Evolutionary conservation across 2,888 invertebrate genomes (phyloP).

Genomic region (Laothoe populi): DNA sequence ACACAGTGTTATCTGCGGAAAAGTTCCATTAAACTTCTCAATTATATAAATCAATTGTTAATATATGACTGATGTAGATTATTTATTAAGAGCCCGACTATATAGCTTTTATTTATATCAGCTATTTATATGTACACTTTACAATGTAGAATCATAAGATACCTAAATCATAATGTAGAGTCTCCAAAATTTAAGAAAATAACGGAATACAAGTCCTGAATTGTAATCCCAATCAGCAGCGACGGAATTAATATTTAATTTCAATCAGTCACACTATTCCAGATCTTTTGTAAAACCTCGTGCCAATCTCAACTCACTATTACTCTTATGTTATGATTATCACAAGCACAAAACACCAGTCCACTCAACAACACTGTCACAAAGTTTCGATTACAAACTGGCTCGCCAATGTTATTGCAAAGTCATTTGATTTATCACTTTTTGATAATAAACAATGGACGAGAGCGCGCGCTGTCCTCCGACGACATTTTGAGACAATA

Average conservation of each 20-base stretch:
- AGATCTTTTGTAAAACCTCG: conserved; percentile 3
- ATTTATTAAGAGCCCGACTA: background rate
- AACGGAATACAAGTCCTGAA: too few relatives aligned
- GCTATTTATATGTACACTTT: background rate
- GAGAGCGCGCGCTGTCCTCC: conserved; percentile 68
- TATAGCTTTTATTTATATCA: background rate
- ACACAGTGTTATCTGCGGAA: background rate
- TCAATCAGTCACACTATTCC: background rate
- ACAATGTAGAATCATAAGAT: background rate
- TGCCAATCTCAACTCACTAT: conserved; percentile 28
- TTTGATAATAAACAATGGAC: conserved; percentile 81
- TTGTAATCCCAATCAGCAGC: background rate
- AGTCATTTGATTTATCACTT: conserved; percentile 84
- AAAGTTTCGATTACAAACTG: conserved; percentile 46
- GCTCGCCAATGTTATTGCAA: conserved; percentile 62
- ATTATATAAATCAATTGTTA: background rate
- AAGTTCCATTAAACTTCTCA: background rate
- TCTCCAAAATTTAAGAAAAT: too few relatives aligned
- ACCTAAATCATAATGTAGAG: too few relatives aligned
- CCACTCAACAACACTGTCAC: conserved; percentile 38
- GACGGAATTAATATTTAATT: background rate
- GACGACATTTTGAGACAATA: conserved; percentile 83
- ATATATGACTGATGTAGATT: background rate
- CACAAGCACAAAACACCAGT: conserved; percentile 37
- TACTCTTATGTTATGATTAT: conserved; percentile 37